Evolutionary conservation across 2,888 invertebrate species (phyloP).

Genomic region (Lasioglossum vierecki): DNA sequence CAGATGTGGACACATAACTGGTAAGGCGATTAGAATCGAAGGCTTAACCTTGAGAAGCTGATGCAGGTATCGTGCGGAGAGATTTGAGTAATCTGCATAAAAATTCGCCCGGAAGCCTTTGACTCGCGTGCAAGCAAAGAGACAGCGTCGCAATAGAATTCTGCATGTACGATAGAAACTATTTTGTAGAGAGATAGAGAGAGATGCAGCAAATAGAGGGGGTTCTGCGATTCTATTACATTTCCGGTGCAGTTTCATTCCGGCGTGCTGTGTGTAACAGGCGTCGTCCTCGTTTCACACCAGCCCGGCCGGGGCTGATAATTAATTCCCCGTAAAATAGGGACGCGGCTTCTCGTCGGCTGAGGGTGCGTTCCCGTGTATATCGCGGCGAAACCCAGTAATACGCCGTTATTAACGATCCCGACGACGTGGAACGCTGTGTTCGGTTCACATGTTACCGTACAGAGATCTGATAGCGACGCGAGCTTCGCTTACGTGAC

Average conservation of each 20-base stretch:
- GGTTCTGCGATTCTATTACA: conserved; percentile 31
- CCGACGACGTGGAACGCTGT: conserved; percentile 33
- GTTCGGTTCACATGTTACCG: conserved; percentile 45
- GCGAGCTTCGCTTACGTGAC: conserved; percentile 27
- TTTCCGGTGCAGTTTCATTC: conserved; percentile 27
- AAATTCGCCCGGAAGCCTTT: conserved; percentile 5
- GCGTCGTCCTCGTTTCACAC: conserved; percentile 31
- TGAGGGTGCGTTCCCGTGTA: conserved; percentile 44
- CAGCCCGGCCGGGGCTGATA: conserved; percentile 32
- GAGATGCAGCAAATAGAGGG: conserved; percentile 21
- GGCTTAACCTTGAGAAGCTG: not conserved
- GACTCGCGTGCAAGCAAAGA: conserved; percentile 7
- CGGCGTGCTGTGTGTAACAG: conserved; percentile 10
- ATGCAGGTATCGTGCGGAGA: not conserved
- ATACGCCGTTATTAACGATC: conserved; percentile 66
- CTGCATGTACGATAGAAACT: not conserved
- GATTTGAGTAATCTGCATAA: not conserved
- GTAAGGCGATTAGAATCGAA: not conserved
- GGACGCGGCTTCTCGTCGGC: conserved; percentile 42
- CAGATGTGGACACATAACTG: not conserved
- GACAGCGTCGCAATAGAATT: not conserved
- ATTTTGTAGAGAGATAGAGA: conserved; percentile 5
- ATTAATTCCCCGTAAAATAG: conserved; percentile 66
- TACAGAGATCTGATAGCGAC: conserved; percentile 44
- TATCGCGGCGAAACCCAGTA: conserved; percentile 54